These are phyloP conservation scores for Lithobates pipiens DNA, from an alignment of 2,797 vertebrate species.

Conservation along the genomic window DNA sequence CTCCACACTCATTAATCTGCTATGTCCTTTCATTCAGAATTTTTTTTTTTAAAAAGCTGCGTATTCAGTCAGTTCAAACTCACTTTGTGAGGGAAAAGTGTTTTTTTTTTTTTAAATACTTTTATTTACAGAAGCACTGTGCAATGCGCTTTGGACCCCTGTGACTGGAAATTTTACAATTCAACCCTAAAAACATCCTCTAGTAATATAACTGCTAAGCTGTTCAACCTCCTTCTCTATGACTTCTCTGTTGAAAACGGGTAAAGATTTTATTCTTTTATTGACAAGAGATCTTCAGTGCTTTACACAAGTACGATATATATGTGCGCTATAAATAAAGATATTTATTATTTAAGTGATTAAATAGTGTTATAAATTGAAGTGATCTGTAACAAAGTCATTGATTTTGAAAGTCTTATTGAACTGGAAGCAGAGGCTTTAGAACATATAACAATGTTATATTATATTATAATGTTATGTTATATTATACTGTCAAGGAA, in stretches of 20 bases:
- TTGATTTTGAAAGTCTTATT: too few species aligned
- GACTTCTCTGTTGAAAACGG: background rate
- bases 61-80: constrained; percentile 61
- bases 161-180: constrained; percentile 23
- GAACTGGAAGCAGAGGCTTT: too few species aligned
- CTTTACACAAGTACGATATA: background rate
- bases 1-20: constrained; percentile 61
- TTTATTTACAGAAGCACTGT: constrained; percentile 43
- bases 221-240: background rate
- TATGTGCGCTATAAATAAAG: too few species aligned
- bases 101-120: constrained; percentile 46
- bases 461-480: too few species aligned
- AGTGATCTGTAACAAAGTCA: too few species aligned
- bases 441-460: too few species aligned
- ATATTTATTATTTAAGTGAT: background rate
- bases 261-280: constrained; percentile 16
- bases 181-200: background rate
- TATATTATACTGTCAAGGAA: too few species aligned
- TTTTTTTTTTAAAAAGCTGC: constrained; percentile 43
- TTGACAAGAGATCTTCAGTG: background rate
- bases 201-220: background rate
- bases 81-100: constrained; percentile 51
- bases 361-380: too few species aligned
- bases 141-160: constrained; percentile 18
- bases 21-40: constrained; percentile 60